Conservation (phyloP, 2,113 vertebrate genomes). For the Leiothrix lutea region DNA sequence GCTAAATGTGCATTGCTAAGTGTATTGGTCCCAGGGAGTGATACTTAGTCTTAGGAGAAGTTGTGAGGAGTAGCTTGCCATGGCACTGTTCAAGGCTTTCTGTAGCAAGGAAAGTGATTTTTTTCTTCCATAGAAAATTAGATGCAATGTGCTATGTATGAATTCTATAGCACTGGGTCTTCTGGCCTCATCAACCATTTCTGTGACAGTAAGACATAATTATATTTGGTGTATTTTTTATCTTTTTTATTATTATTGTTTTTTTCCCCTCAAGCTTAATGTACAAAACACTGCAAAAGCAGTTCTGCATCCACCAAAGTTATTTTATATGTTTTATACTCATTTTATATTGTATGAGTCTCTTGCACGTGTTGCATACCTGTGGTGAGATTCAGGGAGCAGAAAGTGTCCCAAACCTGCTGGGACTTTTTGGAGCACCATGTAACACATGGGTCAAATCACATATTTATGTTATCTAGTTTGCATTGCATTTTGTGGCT, state of each 20-base stretch:
- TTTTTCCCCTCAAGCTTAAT: not conserved
- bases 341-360: too few relatives aligned
- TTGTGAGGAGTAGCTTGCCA: not conserved
- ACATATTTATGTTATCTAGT: not conserved
- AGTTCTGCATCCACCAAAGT: not conserved
- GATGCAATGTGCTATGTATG: not conserved
- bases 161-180: not conserved
- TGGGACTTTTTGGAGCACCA: not conserved
- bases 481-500: not conserved
- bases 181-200: not conserved
- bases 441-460: rapidly evolving
- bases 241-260: not conserved
- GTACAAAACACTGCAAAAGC: not conserved
- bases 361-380: not conserved
- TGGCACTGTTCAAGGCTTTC: not conserved
- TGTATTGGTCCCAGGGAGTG: not conserved
- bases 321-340: too few relatives aligned
- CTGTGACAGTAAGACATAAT: not conserved
- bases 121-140: not conserved
- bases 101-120: not conserved
- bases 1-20: not conserved
- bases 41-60: not conserved
- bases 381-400: not conserved
- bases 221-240: not conserved
- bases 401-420: not conserved